Percentiles rank a stretch among this genome's conserved stretches.
These are phyloP conservation scores for Thunnus thynnus DNA, from an alignment of 2,113 vertebrate genomes.

Conservation along the genomic window DNA sequence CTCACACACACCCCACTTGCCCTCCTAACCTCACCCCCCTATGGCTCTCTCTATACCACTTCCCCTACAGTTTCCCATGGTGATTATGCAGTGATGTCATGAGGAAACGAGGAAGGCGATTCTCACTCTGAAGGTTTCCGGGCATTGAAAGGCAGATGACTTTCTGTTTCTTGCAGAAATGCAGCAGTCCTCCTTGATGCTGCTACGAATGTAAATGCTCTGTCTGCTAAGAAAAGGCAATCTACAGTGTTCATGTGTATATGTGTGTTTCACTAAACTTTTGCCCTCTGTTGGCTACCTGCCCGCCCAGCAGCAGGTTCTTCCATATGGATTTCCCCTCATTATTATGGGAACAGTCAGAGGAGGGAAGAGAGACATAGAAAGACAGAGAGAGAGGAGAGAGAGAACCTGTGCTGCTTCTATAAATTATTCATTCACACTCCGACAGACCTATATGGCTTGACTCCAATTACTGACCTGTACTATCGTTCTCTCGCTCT, in stretches of 20 bases:
- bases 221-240: not conserved
- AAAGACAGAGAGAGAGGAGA: not conserved
- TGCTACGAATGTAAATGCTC: not conserved
- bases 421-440: slow-evolving; percentile 78
- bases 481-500: not conserved
- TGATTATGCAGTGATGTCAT: slow-evolving; percentile 58
- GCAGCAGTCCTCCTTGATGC: not conserved
- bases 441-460: slow-evolving; percentile 58
- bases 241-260: not conserved
- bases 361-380: slow-evolving; percentile 2
- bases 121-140: slow-evolving; percentile 59
- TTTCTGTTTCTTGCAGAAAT: slow-evolving; percentile 33
- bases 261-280: slow-evolving; percentile 38
- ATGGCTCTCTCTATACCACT: slow-evolving; percentile 43
- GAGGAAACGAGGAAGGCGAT: slow-evolving; percentile 51
- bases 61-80: slow-evolving; percentile 69
- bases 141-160: slow-evolving; percentile 58
- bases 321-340: slow-evolving; percentile 47
- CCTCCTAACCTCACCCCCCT: slow-evolving; percentile 38
- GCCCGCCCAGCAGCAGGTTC: slow-evolving; percentile 21
- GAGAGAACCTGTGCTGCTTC: slow-evolving; percentile 20
- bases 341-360: slow-evolving; percentile 42
- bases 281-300: slow-evolving; percentile 35
- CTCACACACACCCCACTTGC: slow-evolving; percentile 34
- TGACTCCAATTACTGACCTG: slow-evolving; percentile 74